Evolutionary conservation across 92 coral and sea anemone species (phyloP), one percentile per base, ranked within the genome.

Genomic region (Umimayanthus chanpuru): DNA sequence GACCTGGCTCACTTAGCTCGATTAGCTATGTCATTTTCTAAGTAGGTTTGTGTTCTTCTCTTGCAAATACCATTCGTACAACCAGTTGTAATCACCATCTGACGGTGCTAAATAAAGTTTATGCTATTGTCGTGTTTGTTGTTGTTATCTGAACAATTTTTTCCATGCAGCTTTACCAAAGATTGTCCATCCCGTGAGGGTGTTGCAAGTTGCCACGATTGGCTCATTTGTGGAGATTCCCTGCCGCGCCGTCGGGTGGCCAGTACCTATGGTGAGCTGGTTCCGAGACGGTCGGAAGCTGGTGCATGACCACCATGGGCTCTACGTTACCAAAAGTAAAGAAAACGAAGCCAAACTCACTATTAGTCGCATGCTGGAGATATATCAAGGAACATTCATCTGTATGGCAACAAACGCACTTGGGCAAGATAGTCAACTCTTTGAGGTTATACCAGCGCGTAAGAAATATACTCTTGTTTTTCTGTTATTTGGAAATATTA

Each of bases 221-320:
- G 87, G 87, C 26, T 68, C 77, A 25, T 20, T 36, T 44, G 23
- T 28, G 44, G 67, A 70, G 61, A 41, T 83, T 16, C 67, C 65
- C 47, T 83, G 87, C 71, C 78, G 28, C 7, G 87, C 87, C 43
- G 67, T 4, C 71, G 87, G 87, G 23, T 83, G 87, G 87, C 87
- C 87, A 12, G 65, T 83, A 12, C 87, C 87, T 8, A n/a, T 7
- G 11, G 87, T 83, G 11, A 4, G 67, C 43, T 83, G 87, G 87
- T 70, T 83, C 3, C 9, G 87, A 40, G 39, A 83, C 44, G 78
- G 66, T 1, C 79, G 41, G 71, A 47, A 82, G 58, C 53, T 47
- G 26, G 21, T 2, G 4, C 70, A 44, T 36, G 39, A 40, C 20
- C 78, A 28, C n/a, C 65, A 39, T 20, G 87, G 77, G 21, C 73